Evolutionary conservation across 2,797 vertebrate genomes (phyloP).

Genomic region (Scolopax rusticola): DNA sequence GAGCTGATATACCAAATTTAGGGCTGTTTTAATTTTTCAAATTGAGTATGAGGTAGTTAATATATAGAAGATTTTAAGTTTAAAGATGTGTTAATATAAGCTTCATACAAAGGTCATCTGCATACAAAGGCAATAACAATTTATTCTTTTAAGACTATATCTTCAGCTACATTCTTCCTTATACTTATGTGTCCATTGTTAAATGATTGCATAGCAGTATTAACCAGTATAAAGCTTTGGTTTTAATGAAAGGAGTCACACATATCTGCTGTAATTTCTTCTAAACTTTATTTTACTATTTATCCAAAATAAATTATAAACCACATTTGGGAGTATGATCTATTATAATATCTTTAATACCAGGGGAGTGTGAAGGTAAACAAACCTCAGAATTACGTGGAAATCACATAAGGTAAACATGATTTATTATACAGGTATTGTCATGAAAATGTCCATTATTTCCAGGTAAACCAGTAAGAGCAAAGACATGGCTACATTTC

Average conservation of each 20-base stretch:
- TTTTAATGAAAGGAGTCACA: neutral
- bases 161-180: neutral
- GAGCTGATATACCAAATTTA: neutral
- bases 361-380: accelerated
- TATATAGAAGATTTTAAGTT: neutral
- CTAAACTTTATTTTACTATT: neutral
- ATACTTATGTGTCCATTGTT: neutral
- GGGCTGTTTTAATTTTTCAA: neutral
- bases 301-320: neutral
- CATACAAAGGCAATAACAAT: neutral
- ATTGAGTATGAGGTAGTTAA: neutral
- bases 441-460: neutral
- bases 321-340: neutral
- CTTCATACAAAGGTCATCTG: neutral
- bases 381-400: neutral
- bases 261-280: neutral
- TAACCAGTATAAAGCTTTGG: neutral
- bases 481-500: neutral
- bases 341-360: neutral
- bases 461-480: neutral
- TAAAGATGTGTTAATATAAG: neutral
- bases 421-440: neutral
- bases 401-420: neutral
- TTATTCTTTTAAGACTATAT: neutral
- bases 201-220: neutral